Conservation (phyloP, 2,113 vertebrate species). For the Heterotis niloticus region DNA sequence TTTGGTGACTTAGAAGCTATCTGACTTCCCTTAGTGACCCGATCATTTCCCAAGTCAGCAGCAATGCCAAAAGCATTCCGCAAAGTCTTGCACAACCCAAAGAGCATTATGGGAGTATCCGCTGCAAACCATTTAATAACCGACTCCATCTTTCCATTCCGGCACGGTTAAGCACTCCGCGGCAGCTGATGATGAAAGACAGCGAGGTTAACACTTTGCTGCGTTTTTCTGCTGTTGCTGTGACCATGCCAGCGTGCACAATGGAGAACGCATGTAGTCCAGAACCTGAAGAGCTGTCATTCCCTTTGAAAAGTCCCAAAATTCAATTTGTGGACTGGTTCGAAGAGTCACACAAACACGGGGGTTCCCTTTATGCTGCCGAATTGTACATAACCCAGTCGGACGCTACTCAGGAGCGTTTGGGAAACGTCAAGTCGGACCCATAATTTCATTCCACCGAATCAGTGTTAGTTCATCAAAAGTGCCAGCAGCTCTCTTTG, state of each 20-base stretch:
- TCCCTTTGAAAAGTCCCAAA: background rate
- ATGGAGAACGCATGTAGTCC: background rate
- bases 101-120: background rate
- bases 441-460: background rate
- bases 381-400: background rate
- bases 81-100: background rate
- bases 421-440: background rate
- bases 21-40: no score
- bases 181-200: no score
- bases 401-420: background rate
- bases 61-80: background rate
- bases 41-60: background rate
- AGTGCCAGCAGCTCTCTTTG: background rate
- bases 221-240: background rate
- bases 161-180: no score
- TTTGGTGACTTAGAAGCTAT: no score
- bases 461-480: background rate
- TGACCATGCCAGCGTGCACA: background rate
- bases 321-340: background rate
- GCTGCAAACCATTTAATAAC: background rate
- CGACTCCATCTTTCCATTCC: no score
- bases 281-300: background rate
- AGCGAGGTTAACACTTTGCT: background rate
- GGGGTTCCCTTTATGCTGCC: background rate
- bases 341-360: background rate